phyloP scores from a whole-genome alignment of 1,140 invertebrate species.

The Pantala flavescens region DNA sequence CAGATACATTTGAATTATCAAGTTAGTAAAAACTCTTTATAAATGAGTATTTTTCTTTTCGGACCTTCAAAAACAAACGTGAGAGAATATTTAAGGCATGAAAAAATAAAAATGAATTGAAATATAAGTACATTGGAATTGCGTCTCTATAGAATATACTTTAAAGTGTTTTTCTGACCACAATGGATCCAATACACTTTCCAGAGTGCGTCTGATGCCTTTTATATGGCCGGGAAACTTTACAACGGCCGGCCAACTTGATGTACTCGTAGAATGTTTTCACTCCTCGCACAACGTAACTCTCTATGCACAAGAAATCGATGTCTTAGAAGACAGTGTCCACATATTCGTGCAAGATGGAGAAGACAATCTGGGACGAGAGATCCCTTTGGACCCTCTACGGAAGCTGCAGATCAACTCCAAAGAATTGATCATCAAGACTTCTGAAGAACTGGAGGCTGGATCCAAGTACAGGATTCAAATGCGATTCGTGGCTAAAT shows the following conservation, averaged over 20 bases:
- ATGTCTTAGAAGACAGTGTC: background rate
- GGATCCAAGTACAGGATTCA: constrained; percentile 8
- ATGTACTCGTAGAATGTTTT: background rate
- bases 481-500: background rate
- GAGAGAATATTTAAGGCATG: too few relatives aligned
- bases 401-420: background rate
- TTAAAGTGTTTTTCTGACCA: too few relatives aligned
- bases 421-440: background rate
- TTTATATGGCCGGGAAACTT: background rate
- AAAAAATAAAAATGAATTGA: too few relatives aligned
- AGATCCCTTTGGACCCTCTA: background rate
- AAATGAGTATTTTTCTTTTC: too few relatives aligned
- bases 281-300: background rate
- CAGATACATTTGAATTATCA: too few relatives aligned
- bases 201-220: background rate
- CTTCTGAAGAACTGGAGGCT: background rate
- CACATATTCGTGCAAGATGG: background rate
- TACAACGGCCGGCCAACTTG: background rate
- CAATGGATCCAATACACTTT: background rate
- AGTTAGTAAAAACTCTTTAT: too few relatives aligned
- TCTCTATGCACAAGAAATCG: background rate
- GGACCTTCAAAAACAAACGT: too few relatives aligned
- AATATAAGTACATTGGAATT: too few relatives aligned
- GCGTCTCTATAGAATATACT: too few relatives aligned
- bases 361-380: background rate